Conservation (phyloP, 2,888 invertebrate species). For the Brassicogethes aeneus region DNA sequence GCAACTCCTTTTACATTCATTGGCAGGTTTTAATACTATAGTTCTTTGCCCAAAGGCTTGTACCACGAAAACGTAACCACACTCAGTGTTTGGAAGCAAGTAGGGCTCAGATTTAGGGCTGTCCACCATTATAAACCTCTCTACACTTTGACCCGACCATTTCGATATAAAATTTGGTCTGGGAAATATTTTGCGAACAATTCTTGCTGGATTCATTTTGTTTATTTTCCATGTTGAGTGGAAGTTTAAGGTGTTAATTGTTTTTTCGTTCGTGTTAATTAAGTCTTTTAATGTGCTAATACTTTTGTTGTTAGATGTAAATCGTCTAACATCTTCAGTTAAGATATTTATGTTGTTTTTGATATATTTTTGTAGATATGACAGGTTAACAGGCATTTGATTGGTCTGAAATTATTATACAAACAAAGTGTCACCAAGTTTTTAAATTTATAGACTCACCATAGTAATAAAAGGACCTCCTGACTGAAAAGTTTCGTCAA, state of each 20-base stretch:
- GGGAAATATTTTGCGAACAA: constrained; percentile 62
- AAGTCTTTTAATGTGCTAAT: constrained; percentile 25
- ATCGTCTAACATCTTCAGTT: constrained; percentile 52
- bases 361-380: constrained; percentile 41
- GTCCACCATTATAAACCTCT: constrained; percentile 63
- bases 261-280: constrained; percentile 16
- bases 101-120: constrained; percentile 59
- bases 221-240: constrained; percentile 61
- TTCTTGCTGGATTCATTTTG: constrained; percentile 62
- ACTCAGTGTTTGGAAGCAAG: constrained; percentile 69
- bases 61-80: constrained; percentile 68
- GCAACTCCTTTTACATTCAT: constrained; percentile 65
- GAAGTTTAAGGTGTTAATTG: constrained; percentile 3
- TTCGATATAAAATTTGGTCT: constrained; percentile 54
- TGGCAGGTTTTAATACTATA: constrained; percentile 65
- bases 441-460: constrained; percentile 27
- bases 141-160: constrained; percentile 66
- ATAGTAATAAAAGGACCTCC: constrained; percentile 50
- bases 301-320: constrained; percentile 37
- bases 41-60: constrained; percentile 65
- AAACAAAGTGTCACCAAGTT: not conserved
- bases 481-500: constrained; percentile 40
- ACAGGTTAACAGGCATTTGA: constrained; percentile 46
- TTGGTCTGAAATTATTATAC: constrained; percentile 44
- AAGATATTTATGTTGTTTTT: constrained; percentile 50